A percentile compares a stretch with the other conserved stretches of the same genome.
These are phyloP conservation scores for Galleria mellonella DNA, from an alignment of 1,140 invertebrate species.

Conservation along the genomic window DNA sequence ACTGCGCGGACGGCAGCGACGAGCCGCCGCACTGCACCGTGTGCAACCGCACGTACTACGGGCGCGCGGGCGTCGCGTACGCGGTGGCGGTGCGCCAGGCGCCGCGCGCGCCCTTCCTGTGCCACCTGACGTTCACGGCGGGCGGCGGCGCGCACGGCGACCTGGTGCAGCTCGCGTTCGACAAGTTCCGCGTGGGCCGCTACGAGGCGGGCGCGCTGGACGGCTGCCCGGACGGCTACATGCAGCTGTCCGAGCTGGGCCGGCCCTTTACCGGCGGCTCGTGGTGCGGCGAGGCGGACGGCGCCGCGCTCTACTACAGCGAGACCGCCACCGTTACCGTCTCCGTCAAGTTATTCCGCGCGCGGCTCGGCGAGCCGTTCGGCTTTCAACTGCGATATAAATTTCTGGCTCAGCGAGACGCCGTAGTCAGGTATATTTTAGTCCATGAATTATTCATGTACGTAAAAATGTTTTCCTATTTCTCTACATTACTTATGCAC, in stretches of 20 bases:
- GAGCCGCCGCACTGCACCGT: slow-evolving; percentile 88
- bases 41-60: slow-evolving; percentile 92
- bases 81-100: slow-evolving; percentile 81
- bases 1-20: slow-evolving; percentile 89
- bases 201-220: slow-evolving; percentile 80
- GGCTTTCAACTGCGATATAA: slow-evolving; percentile 84
- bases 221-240: slow-evolving; percentile 87
- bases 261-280: slow-evolving; percentile 87
- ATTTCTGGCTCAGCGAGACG: slow-evolving; percentile 65
- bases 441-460: no score
- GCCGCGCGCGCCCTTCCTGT: slow-evolving; percentile 86
- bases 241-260: slow-evolving; percentile 87
- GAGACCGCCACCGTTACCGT: slow-evolving; percentile 88
- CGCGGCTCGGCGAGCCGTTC: slow-evolving; percentile 79
- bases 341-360: slow-evolving; percentile 84
- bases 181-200: slow-evolving; percentile 86
- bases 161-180: slow-evolving; percentile 88
- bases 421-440: slow-evolving; percentile 76
- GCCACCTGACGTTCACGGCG: slow-evolving; percentile 91
- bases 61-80: slow-evolving; percentile 89
- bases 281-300: slow-evolving; percentile 86
- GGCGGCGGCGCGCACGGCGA: slow-evolving; percentile 89
- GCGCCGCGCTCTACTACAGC: slow-evolving; percentile 88
- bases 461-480: slow-evolving; percentile 31
- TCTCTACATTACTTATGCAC: background rate